Evolutionary conservation across 1,140 invertebrate genomes (phyloP).

Genomic region (Formica exsecta): DNA sequence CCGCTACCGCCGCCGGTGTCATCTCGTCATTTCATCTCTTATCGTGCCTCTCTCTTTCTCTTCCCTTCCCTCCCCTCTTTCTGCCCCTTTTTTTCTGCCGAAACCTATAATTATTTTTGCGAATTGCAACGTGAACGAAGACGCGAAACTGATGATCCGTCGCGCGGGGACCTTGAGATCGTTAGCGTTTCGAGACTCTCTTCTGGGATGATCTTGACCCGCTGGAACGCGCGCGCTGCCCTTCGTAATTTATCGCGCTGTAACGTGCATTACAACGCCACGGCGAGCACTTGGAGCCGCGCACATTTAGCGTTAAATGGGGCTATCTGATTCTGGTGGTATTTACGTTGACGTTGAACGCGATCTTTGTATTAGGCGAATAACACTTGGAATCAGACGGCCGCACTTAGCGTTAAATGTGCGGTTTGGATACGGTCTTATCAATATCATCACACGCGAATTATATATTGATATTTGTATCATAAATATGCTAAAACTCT

Average conservation of each 20-base stretch:
- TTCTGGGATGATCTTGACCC: constrained; percentile 42
- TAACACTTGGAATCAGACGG: constrained; percentile 25
- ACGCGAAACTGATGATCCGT: constrained; percentile 4
- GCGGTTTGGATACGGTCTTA: background rate
- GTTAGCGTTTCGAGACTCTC: constrained; percentile 6
- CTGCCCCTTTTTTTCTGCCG: constrained; percentile 2
- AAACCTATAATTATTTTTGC: constrained; percentile 74
- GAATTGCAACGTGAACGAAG: constrained; percentile 67
- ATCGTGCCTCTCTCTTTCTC: background rate
- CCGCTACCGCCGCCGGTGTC: constrained; percentile 68
- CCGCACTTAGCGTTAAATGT: constrained; percentile 5
- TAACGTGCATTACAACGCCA: constrained; percentile 26
- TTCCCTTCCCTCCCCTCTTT: background rate
- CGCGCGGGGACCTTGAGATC: constrained; percentile 10
- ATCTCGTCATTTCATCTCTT: constrained; percentile 24
- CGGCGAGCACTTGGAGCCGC: constrained; percentile 6
- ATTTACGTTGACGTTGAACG: constrained; percentile 24
- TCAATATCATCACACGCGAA: constrained; percentile 11
- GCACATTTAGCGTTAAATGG: constrained; percentile 41
- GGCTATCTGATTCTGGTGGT: constrained; percentile 49
- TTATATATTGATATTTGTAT: background rate
- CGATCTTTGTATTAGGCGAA: constrained; percentile 43
- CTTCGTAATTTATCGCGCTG: constrained; percentile 43
- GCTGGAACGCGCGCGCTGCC: constrained; percentile 7
- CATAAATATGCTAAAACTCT: background rate